Base-by-base conservation (phyloP, 92 coral and sea anemone genomes). In the Epizoanthus stellaris region DNA sequence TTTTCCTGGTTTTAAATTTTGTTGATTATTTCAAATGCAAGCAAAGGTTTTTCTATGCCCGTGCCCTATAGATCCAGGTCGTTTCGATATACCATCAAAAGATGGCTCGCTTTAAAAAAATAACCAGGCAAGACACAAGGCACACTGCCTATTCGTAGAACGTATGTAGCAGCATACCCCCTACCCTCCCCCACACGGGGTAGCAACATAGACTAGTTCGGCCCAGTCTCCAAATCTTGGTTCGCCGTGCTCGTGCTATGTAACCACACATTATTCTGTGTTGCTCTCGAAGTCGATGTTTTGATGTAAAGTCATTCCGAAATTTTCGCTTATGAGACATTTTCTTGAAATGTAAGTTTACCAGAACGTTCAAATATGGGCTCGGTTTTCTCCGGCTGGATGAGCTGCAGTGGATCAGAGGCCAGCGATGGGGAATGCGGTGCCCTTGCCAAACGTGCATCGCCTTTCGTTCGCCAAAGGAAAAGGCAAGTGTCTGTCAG, bases 381-480 rank as follows among this genome's bases (percentile, higher is more conserved):
- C 43, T 79, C 83, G 36, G 83, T 79, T 43, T 79, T 79, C 30
- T 79, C 83, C 25, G 72, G 83, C 6, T 79, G 83, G 83, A 79
- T 70, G 16, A 40, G 83, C 20, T 79, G 83, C 72, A 19, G 71
- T 1, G 83, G 83, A 79, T 12, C 60, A 14, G 67, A 79, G 21
- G 70, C 59, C 34, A 79, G 39, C 45, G 83, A 63, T 42, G 71
- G 71, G 10, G 83, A 79, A 40, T 79, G 71, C 23, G 76, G 87
- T 40, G 80, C 83, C 45, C 59, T 85, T 17, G 63, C 75, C 14
- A 74, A 69, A 17, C 67, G 72, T 58, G 87, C 93, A 49, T 87
- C 91, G 49, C 93, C 98, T 58, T 87, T 92, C 56, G 87, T 94
- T 56, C 91, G 93, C 80, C 89, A 88, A 65, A 86, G 98, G 73